Evolutionary conservation across 2,888 invertebrate species (phyloP).

Genomic region (Merodon equestris): DNA sequence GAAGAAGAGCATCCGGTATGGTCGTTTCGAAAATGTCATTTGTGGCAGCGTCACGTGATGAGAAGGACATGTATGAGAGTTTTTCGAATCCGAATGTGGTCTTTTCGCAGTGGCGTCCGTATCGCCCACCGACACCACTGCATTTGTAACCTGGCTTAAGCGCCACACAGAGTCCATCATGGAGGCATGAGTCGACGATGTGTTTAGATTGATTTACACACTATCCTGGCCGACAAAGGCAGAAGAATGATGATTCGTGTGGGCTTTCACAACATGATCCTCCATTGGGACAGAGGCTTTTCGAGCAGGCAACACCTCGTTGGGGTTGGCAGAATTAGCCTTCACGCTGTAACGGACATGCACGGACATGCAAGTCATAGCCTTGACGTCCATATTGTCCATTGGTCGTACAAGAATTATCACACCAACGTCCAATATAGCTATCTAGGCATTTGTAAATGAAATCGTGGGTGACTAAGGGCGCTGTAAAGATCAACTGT

Average conservation of each 20-base stretch:
- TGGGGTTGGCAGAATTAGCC: slow-evolving; percentile 92
- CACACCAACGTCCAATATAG: slow-evolving; percentile 90
- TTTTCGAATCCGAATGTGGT: slow-evolving; percentile 94
- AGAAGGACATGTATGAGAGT: slow-evolving; percentile 93
- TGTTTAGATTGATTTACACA: slow-evolving; percentile 94
- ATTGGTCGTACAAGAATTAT: slow-evolving; percentile 91
- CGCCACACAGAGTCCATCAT: slow-evolving; percentile 93
- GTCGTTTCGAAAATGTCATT: slow-evolving; percentile 96
- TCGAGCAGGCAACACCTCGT: slow-evolving; percentile 90
- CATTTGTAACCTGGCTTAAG: slow-evolving; percentile 93
- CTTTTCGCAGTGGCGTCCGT: slow-evolving; percentile 94
- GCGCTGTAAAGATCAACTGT: slow-evolving; percentile 90
- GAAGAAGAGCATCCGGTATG: slow-evolving; percentile 90
- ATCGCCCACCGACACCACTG: slow-evolving; percentile 91
- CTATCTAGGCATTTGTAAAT: slow-evolving; percentile 90
- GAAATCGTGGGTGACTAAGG: slow-evolving; percentile 87
- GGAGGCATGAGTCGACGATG: slow-evolving; percentile 90
- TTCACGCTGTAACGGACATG: slow-evolving; percentile 87
- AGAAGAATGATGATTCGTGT: slow-evolving; percentile 93
- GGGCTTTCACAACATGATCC: slow-evolving; percentile 94
- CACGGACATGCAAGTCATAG: slow-evolving; percentile 90
- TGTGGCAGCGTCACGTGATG: slow-evolving; percentile 90
- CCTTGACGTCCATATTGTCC: slow-evolving; percentile 92
- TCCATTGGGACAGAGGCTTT: slow-evolving; percentile 93
- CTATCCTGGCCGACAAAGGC: slow-evolving; percentile 94